phyloP scores from a whole-genome alignment of 2,797 vertebrate genomes.

The Numenius phaeopus region DNA sequence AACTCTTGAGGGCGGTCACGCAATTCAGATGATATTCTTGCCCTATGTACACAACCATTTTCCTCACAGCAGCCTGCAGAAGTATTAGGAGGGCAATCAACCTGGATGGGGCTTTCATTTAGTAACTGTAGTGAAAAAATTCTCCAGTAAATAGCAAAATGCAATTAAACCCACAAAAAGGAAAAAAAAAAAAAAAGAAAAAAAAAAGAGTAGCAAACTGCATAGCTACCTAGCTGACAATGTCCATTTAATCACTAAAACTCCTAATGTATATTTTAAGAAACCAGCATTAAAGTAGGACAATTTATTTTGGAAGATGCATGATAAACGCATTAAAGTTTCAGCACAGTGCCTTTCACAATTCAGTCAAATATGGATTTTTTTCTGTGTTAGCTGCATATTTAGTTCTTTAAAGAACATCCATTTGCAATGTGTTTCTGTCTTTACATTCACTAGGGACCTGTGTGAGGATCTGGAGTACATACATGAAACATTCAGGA shows the following conservation, averaged over 20 bases:
- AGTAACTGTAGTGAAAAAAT: neutral
- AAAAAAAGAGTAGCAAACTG: neutral
- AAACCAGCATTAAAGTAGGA: conserved; percentile 40
- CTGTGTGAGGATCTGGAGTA: conserved; percentile 45
- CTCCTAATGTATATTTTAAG: conserved; percentile 47
- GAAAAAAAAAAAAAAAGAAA: neutral
- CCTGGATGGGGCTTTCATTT: neutral
- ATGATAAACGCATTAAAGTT: conserved; percentile 64
- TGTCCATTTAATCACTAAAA: conserved; percentile 24
- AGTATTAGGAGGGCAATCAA: neutral
- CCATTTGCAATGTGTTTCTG: conserved; percentile 24
- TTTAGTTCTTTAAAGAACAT: conserved; percentile 58
- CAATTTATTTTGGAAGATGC: conserved; percentile 54
- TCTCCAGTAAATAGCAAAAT: neutral
- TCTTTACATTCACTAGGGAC: conserved; percentile 42
- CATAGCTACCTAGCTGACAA: neutral
- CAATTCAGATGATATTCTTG: neutral
- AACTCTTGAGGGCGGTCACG: neutral
- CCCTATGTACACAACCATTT: neutral
- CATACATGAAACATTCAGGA: conserved; percentile 65
- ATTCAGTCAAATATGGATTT: conserved; percentile 22
- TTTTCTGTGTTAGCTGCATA: conserved; percentile 17
- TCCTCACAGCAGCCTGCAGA: neutral
- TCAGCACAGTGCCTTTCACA: neutral
- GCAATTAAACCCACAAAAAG: neutral